A percentile compares a stretch with the other conserved stretches of the same genome.
Conservation (phyloP, 1,140 invertebrate species). For the Ostrea denselamellosa region DNA sequence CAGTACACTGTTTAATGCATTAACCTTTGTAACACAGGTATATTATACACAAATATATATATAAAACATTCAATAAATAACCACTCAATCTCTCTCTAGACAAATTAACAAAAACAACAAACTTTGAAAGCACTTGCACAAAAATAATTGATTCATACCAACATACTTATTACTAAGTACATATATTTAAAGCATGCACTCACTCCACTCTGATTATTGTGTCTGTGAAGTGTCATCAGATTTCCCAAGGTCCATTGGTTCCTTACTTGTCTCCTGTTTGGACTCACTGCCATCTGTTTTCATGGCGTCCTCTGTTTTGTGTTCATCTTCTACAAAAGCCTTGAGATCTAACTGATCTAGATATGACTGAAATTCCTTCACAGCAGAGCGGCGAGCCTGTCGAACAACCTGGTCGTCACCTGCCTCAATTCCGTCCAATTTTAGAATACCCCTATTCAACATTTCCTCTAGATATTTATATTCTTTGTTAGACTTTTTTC, state of each 20-base stretch:
- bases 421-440: slow-evolving; percentile 94
- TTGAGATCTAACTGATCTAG: slow-evolving; percentile 88
- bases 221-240: neutral
- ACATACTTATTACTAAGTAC: neutral
- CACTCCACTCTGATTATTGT: neutral
- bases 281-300: slow-evolving; percentile 6
- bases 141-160: slow-evolving; percentile 3
- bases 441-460: slow-evolving; percentile 93
- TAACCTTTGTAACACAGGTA: neutral
- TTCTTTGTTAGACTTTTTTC: slow-evolving; percentile 88
- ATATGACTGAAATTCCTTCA: slow-evolving; percentile 91
- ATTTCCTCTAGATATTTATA: slow-evolving; percentile 96
- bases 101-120: slow-evolving; percentile 28
- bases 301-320: neutral
- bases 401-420: slow-evolving; percentile 93
- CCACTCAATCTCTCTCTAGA: neutral
- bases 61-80: slow-evolving; percentile 3
- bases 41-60: neutral
- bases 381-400: slow-evolving; percentile 90
- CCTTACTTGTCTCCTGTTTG: neutral
- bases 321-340: slow-evolving; percentile 27
- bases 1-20: no score
- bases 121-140: slow-evolving; percentile 14
- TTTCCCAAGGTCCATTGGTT: neutral
- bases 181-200: slow-evolving; percentile 20